phyloP scores from a whole-genome alignment of 30 jellyfish, hydroid and myxozoan genomes.

The Hydractinia symbiolongicarpus region DNA sequence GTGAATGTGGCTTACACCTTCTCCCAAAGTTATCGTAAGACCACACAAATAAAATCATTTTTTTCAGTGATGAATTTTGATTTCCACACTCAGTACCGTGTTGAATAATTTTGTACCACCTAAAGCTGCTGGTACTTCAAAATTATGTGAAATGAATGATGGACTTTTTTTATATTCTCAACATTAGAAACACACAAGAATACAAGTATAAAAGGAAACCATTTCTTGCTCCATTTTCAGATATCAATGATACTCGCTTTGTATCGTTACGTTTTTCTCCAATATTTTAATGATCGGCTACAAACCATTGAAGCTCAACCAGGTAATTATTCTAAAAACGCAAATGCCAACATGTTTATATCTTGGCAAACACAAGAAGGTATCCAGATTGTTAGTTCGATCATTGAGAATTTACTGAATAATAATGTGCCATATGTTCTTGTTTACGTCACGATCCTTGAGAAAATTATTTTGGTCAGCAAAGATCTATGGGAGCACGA shows the following conservation, averaged over 20 bases:
- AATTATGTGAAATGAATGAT: constrained; percentile 31
- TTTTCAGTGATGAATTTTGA: no score
- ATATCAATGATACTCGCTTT: not conserved
- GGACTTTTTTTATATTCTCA: constrained; percentile 37
- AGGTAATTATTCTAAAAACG: not conserved
- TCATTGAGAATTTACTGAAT: no score
- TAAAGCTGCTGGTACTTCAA: constrained; percentile 31
- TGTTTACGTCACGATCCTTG: no score
- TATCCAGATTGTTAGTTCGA: no score
- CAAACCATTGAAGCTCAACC: not conserved
- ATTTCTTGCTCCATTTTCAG: no score
- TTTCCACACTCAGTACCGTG: constrained; percentile 30
- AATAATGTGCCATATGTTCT: no score
- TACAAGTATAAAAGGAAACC: not conserved
- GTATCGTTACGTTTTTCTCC: not conserved
- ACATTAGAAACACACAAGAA: constrained; percentile 14
- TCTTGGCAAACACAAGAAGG: not conserved
- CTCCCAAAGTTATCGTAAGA: constrained; percentile 41
- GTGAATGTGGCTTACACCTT: constrained; percentile 21
- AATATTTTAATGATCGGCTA: not conserved
- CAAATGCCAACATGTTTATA: not conserved
- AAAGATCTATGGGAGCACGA: no score
- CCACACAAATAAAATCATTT: no score
- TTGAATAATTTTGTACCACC: constrained; percentile 35
- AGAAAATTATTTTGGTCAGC: no score